These are phyloP conservation scores for Micrasema longulum DNA, from an alignment of 1,140 invertebrate species.

Conservation along the genomic window DNA sequence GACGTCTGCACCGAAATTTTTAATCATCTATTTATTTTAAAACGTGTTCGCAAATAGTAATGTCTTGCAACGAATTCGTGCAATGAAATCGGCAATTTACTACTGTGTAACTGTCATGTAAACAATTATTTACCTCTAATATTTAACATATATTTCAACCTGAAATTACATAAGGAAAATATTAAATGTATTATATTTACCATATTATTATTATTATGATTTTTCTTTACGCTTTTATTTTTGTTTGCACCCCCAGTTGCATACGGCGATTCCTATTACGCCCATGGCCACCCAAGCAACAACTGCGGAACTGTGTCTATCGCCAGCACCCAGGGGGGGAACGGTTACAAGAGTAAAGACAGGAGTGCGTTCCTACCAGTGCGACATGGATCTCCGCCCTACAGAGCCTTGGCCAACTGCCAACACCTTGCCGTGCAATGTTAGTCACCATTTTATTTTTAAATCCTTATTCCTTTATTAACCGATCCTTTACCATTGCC, in stretches of 20 bases:
- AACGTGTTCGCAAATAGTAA: no score
- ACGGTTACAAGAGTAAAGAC: slow-evolving; percentile 58
- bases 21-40: no score
- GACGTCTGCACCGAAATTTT: no score
- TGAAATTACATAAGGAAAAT: neutral
- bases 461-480: no score
- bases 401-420: slow-evolving; percentile 70
- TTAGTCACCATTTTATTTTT: slow-evolving; percentile 69
- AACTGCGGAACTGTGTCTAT: neutral
- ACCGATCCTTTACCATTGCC: no score
- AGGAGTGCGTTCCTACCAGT: slow-evolving; percentile 66
- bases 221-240: slow-evolving; percentile 40
- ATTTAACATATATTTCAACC: no score
- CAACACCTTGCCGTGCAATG: slow-evolving; percentile 73
- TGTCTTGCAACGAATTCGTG: no score
- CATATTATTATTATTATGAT: slow-evolving; percentile 31
- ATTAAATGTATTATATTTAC: neutral
- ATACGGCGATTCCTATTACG: slow-evolving; percentile 49
- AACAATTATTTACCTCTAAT: no score
- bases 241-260: slow-evolving; percentile 43
- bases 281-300: slow-evolving; percentile 33
- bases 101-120: no score
- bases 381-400: slow-evolving; percentile 69
- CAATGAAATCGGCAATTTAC: no score
- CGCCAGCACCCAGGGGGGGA: neutral